These are phyloP conservation scores for Tetranychus cinnabarinus DNA, from an alignment of 1,140 invertebrate species.

Conservation along the genomic window DNA sequence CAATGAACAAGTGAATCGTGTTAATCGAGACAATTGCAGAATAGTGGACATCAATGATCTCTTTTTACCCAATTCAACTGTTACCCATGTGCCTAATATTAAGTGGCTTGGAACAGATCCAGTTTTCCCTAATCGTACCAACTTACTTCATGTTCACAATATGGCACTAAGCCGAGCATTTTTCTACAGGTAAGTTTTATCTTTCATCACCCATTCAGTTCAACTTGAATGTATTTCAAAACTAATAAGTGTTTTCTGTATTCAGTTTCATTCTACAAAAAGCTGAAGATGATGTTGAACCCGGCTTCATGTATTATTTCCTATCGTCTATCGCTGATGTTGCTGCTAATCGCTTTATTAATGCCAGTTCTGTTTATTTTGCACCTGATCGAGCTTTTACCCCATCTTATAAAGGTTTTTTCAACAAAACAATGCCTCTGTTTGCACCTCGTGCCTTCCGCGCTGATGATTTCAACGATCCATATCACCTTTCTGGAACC, in stretches of 20 bases:
- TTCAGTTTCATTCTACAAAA: conserved; percentile 64
- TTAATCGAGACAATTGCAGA: conserved; percentile 55
- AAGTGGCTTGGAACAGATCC: conserved; percentile 87
- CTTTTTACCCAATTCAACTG: conserved; percentile 49
- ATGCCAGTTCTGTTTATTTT: conserved; percentile 81
- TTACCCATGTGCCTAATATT: conserved; percentile 77
- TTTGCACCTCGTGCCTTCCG: conserved; percentile 72
- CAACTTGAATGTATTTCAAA: too few relatives aligned
- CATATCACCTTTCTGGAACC: conserved; percentile 67
- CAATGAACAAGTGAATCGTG: conserved; percentile 46
- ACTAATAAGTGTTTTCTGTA: neutral
- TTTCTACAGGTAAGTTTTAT: conserved; percentile 38
- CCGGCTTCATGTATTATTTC: conserved; percentile 95
- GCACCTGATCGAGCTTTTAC: conserved; percentile 80
- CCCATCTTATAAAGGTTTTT: conserved; percentile 79
- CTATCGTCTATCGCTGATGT: conserved; percentile 83
- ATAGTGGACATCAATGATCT: conserved; percentile 61
- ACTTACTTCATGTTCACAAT: conserved; percentile 75
- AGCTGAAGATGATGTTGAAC: conserved; percentile 69
- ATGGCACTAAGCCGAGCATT: conserved; percentile 80
- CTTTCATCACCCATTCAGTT: too few relatives aligned
- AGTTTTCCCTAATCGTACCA: conserved; percentile 78
- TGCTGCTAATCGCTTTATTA: conserved; percentile 68
- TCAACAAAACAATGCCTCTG: conserved; percentile 82
- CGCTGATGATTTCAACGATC: conserved; percentile 78